These are phyloP conservation scores for Glyptemys insculpta DNA, from an alignment of 2,797 vertebrate species.

Conservation along the genomic window DNA sequence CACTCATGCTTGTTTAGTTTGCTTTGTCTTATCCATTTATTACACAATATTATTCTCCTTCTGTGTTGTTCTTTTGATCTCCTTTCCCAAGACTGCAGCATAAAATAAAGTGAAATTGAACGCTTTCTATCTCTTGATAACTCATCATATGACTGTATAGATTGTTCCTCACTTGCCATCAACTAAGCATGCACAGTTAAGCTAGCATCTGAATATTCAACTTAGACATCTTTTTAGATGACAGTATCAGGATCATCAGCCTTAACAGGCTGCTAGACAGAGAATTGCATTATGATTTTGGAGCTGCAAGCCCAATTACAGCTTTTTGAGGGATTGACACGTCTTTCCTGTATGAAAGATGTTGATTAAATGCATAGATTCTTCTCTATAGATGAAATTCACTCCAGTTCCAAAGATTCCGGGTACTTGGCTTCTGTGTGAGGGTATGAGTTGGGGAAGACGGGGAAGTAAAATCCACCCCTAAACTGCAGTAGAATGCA, in stretches of 20 bases:
- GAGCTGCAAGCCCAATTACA: conserved; percentile 58
- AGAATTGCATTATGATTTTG: conserved; percentile 40
- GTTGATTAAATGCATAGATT: background rate
- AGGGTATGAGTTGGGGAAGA: background rate
- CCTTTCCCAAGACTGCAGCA: conserved; percentile 43
- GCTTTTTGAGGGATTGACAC: conserved; percentile 53
- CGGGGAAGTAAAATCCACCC: background rate
- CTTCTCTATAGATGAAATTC: background rate
- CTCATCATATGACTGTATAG: background rate
- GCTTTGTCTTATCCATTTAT: conserved; percentile 25
- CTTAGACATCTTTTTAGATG: conserved; percentile 62
- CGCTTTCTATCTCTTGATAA: conserved; percentile 45
- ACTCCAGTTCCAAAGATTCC: background rate
- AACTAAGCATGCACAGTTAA: conserved; percentile 23
- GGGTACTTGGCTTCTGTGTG: background rate
- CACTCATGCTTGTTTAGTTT: background rate
- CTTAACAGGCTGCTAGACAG: conserved; percentile 22
- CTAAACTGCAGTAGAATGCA: background rate
- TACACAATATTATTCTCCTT: conserved; percentile 44
- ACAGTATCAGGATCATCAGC: conserved; percentile 45
- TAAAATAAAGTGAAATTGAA: conserved; percentile 44
- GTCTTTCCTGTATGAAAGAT: background rate
- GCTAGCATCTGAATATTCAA: conserved; percentile 16
- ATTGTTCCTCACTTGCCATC: background rate
- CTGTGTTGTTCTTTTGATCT: conserved; percentile 68